Percentiles rank a stretch among this genome's conserved stretches.
phyloP scores from a whole-genome alignment of 2,797 vertebrate species.

The Manis crassicaudata region DNA sequence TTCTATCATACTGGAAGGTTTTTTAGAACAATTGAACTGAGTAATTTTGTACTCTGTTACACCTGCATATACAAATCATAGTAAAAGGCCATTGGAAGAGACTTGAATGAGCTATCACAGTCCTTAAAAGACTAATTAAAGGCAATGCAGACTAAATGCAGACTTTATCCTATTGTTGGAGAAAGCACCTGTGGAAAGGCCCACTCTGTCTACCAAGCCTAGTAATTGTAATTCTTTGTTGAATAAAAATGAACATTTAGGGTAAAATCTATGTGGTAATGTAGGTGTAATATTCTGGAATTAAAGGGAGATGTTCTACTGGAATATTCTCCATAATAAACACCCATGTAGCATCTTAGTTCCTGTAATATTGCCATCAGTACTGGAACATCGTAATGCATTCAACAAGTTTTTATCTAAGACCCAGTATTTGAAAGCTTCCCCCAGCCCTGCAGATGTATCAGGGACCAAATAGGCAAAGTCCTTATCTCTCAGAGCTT shows the following conservation, averaged over 20 bases:
- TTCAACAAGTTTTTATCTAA: background rate
- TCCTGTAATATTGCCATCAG: background rate
- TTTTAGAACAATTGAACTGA: background rate
- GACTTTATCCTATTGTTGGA: background rate
- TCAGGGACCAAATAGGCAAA: background rate
- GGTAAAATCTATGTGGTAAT: background rate
- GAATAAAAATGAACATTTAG: background rate
- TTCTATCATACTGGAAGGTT: background rate
- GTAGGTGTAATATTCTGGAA: background rate
- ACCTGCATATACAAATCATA: background rate
- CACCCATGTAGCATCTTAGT: background rate
- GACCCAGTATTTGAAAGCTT: background rate
- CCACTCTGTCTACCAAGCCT: background rate
- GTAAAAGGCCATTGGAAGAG: background rate
- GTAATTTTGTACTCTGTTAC: background rate
- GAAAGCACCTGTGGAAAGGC: background rate
- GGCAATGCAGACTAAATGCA: background rate
- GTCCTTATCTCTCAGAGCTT: background rate
- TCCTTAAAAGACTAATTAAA: background rate
- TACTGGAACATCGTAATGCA: background rate
- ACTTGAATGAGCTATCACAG: background rate
- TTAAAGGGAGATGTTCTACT: background rate
- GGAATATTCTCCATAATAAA: background rate
- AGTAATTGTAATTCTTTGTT: background rate
- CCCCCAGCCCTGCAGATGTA: background rate